Base-by-base conservation (phyloP, 2,113 vertebrate species). In the Prietella phreatophila region DNA sequence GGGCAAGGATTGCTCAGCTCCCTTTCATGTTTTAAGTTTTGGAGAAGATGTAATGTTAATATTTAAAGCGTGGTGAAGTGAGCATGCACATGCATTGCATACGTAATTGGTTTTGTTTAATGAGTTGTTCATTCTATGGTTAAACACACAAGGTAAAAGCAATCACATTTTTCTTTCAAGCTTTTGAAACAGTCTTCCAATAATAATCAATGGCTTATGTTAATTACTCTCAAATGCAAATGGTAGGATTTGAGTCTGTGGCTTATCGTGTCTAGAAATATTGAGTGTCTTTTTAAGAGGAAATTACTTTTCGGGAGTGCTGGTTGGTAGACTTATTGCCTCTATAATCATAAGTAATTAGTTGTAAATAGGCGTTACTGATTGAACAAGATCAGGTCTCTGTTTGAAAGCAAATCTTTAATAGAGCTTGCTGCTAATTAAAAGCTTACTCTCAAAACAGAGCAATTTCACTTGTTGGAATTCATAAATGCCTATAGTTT, bases 231-330 rank as follows among this genome's bases (percentile, higher is more conserved):
- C 9, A 13, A 56, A 80, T 80, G 33, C 14, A 39, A 86, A 86
- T 56, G 63, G 7, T 19, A 30, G 85, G 65, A 78, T 85, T 85
- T 50, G 22, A 80, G 39, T 27, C 42, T 56, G n/a, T 86, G 76
- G 30, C 50, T 86, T 69, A 82, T 39, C n/a, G 0, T 15, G 15
- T 53, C 14, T 63, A 65, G 39, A 27, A 86, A 53, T 78, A 80
- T 65, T 61, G 71, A 60, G 36, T 50, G 56, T 47, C 7, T 58
- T 30, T 86, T 73, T 53, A 50, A 60, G 30, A 78, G 84, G 20
- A 76, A 75, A 80, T 86, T 0, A 36, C 11, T 69, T 80, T 50
- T 61, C 14, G 8, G 9, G 39, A 14, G 11, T 47, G 42, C 9
- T 30, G 61, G 39, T 27, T 65, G 73, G 30, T 53, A 42, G 73